A percentile compares a stretch with the other conserved stretches of the same genome.
These are phyloP conservation scores for Diploptera punctata DNA, from an alignment of 2,888 invertebrate species.

Conservation along the genomic window DNA sequence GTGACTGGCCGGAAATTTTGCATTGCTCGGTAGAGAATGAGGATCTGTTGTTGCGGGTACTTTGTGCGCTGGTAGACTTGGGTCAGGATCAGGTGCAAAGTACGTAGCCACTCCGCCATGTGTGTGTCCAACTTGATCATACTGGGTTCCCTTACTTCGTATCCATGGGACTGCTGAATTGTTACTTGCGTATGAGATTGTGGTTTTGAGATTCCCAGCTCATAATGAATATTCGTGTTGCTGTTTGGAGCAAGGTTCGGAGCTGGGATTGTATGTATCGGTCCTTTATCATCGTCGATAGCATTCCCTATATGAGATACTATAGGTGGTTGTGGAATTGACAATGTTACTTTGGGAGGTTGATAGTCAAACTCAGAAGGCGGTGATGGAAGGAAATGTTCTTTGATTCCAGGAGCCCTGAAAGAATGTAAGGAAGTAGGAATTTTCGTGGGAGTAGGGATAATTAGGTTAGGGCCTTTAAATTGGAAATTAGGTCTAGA, in stretches of 20 bases:
- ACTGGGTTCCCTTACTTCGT: conserved; percentile 52
- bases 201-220: neutral
- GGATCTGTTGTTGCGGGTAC: conserved; percentile 54
- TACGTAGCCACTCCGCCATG: conserved; percentile 45
- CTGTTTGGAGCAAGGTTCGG: conserved; percentile 72
- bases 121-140: conserved; percentile 38
- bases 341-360: conserved; percentile 35
- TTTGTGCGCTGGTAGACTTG: conserved; percentile 55
- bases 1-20: conserved; percentile 18
- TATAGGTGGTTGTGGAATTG: neutral
- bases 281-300: conserved; percentile 63
- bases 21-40: conserved; percentile 55
- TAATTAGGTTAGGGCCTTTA: neutral
- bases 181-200: conserved; percentile 8
- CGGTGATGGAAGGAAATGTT: conserved; percentile 49
- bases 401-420: conserved; percentile 43
- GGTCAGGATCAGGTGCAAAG: conserved; percentile 61
- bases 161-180: conserved; percentile 60
- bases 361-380: conserved; percentile 53
- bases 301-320: conserved; percentile 7
- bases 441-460: neutral
- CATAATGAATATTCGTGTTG: conserved; percentile 34
- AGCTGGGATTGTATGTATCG: conserved; percentile 86
- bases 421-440: conserved; percentile 28
- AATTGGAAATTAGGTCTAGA: neutral